These are phyloP conservation scores for Lordiphosa collinella DNA, from an alignment of 1,140 invertebrate species.

Conservation along the genomic window DNA sequence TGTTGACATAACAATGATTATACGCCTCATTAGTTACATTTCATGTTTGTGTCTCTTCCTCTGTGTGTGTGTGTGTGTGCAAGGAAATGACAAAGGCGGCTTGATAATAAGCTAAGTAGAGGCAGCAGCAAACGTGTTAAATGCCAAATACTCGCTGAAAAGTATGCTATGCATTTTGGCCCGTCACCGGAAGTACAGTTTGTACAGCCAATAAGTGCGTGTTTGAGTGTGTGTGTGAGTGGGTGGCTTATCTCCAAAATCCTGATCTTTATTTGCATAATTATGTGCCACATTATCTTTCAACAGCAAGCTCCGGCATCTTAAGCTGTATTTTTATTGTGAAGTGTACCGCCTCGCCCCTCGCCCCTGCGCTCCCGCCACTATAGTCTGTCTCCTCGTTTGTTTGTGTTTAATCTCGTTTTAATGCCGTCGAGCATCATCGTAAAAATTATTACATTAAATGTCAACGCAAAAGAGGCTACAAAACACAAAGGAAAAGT, in stretches of 20 bases:
- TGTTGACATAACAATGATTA: conserved; percentile 78
- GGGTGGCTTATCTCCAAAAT: neutral
- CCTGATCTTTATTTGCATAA: conserved; percentile 39
- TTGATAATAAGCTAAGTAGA: conserved; percentile 25
- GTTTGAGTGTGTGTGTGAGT: conserved; percentile 1
- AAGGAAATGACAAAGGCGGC: conserved; percentile 30
- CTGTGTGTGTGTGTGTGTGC: conserved; percentile 9
- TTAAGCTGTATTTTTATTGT: conserved; percentile 50
- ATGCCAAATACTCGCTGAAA: conserved; percentile 7
- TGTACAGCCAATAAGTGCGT: conserved; percentile 3
- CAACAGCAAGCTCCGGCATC: conserved; percentile 54
- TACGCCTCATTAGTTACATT: conserved; percentile 77
- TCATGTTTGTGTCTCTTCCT: conserved; percentile 22
- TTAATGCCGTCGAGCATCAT: conserved; percentile 75
- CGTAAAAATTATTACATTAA: conserved; percentile 77
- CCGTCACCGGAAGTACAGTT: neutral
- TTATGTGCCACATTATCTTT: conserved; percentile 77
- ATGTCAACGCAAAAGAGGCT: conserved; percentile 61
- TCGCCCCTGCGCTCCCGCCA: neutral
- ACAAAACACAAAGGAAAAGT: conserved; percentile 7
- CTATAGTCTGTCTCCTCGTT: conserved; percentile 36
- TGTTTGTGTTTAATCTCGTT: conserved; percentile 76
- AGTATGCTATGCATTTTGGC: conserved; percentile 1
- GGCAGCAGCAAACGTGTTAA: no score
- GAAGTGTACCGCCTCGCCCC: conserved; percentile 46